Base-by-base conservation (phyloP, 2,113 vertebrate species). In the Phoenicopterus ruber region DNA sequence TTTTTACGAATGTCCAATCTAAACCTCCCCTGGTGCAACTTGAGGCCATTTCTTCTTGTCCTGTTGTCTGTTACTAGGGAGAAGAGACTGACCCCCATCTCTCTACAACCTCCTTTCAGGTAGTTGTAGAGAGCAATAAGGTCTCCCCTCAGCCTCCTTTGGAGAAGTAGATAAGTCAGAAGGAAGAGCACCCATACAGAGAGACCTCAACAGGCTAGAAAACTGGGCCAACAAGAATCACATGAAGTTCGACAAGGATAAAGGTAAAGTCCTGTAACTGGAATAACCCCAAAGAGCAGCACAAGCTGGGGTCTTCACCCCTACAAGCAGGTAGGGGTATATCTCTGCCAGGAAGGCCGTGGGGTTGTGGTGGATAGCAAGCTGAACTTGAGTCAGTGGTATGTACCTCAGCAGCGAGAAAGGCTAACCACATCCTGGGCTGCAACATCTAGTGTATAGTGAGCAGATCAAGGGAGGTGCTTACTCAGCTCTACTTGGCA, bases 361-460 rank as follows among this genome's bases (percentile, higher is more conserved):
- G 1, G 7, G 42, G 47, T 49, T 17, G 9, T 26, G 42, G 6
- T 7, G 1, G 2, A 13, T 9, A 25, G 2, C 25, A 58, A 69
- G 17, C 11, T 74, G 26, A 83, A 49, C 5, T 31, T 58, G 4
- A 82, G 19, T 19, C 44, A 42, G 22, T 34, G 7, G 17, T 29
- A 29, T 10, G 8, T 12, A 21, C 10, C 15, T 66, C 34, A 31
- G 31, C 32, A 61, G 13, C 34, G 57, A 55, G 50, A 70, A 72
- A 50, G 24, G 17, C 61, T 70, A 83, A 90, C 7, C 15, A n/a
- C 1, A 3, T 57, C 22, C 44, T 58, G 22, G 40, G 16, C 36
- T 88, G 69, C 29, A 47, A 18, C 0, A 0, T 34, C 11, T 47
- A 50, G 6, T 1, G 2, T 38, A 57, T 24, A 38, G 9, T 38